Evolutionary conservation across 2,888 invertebrate species (phyloP).

Genomic region (Eilema griseolum): DNA sequence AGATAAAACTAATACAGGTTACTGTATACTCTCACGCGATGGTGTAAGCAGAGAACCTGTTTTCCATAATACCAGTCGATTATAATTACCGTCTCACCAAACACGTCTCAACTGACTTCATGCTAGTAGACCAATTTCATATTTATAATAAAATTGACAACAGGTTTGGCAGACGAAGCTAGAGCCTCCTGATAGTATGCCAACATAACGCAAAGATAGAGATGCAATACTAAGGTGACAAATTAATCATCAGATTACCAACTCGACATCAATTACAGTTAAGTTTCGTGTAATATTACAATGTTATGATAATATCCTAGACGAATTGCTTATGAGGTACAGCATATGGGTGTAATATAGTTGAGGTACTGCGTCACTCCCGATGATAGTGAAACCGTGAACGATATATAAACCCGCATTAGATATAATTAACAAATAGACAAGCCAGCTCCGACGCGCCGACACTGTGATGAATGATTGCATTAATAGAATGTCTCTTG

Average conservation of each 20-base stretch:
- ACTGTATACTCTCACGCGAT: background rate
- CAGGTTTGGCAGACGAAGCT: too few species aligned
- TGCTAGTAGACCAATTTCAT: too few species aligned
- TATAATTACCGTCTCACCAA: too few species aligned
- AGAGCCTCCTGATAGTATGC: too few species aligned
- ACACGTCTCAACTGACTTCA: too few species aligned
- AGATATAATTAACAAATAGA: background rate
- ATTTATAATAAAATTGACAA: too few species aligned
- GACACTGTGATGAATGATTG: constrained; percentile 5
- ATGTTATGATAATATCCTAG: background rate
- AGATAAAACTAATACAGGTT: background rate
- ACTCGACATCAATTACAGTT: background rate
- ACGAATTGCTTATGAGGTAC: background rate
- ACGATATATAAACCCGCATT: background rate
- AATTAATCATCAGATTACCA: background rate
- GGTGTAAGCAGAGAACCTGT: background rate
- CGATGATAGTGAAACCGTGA: background rate
- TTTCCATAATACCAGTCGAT: background rate
- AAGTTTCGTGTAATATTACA: background rate
- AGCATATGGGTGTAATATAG: background rate
- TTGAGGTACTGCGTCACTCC: background rate
- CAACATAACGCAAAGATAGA: too few species aligned
- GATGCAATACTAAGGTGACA: too few species aligned
- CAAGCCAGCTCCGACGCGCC: background rate
- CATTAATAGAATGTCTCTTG: background rate